Conservation (phyloP, 1,140 invertebrate species). For the Euwallacea similis region DNA sequence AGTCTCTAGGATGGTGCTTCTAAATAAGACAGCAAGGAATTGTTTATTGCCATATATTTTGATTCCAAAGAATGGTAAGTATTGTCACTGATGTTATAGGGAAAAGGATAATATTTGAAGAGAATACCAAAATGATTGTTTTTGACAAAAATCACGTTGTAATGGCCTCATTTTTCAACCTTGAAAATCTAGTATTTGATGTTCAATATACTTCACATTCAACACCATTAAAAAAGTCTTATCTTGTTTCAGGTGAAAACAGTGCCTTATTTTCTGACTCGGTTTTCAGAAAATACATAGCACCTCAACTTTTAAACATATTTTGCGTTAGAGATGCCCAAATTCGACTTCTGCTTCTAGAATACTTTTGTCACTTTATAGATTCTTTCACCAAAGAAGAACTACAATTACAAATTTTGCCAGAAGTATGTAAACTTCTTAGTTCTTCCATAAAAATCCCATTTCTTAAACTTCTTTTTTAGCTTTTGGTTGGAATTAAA, state of each 20-base stretch:
- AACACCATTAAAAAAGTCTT: neutral
- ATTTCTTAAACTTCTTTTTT: constrained; percentile 1
- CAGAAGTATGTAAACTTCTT: neutral
- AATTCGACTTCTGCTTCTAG: constrained; percentile 68
- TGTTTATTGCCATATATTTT: constrained; percentile 75
- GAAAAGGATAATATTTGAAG: neutral
- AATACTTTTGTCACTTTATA: constrained; percentile 72
- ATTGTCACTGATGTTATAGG: neutral
- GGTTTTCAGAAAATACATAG: constrained; percentile 69
- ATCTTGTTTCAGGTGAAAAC: constrained; percentile 15
- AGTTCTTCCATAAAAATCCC: neutral
- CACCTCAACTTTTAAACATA: constrained; percentile 73
- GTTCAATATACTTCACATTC: no score
- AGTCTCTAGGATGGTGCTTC: constrained; percentile 77
- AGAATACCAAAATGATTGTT: neutral
- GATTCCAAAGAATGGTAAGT: constrained; percentile 64
- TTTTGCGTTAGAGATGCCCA: constrained; percentile 77
- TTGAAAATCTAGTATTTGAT: no score
- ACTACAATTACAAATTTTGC: constrained; percentile 49
- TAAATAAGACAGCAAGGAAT: constrained; percentile 75
- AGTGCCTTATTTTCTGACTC: constrained; percentile 57
- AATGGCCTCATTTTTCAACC: no score
- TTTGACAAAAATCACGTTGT: neutral
- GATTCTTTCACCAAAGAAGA: constrained; percentile 70
- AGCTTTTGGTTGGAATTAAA: constrained; percentile 80